Percentiles rank a stretch among this genome's conserved stretches.
phyloP scores from a whole-genome alignment of 2,888 invertebrate genomes.

The Pammene fasciana region DNA sequence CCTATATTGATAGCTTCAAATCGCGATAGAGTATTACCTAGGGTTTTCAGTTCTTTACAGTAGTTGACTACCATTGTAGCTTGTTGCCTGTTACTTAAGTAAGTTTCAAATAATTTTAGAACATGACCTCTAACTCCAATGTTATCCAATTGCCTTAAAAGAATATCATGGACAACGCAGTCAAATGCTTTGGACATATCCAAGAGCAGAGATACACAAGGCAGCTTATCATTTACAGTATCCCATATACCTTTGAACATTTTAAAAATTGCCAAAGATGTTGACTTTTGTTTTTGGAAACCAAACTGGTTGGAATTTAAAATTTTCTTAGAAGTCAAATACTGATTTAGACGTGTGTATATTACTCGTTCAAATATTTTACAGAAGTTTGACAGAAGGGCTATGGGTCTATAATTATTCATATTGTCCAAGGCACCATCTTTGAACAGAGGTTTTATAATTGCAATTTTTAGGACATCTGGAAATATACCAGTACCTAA shows the following conservation, averaged over 20 bases:
- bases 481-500: not conserved
- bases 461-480: not conserved
- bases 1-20: not conserved
- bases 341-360: not conserved
- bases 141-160: constrained; percentile 1
- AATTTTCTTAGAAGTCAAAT: not conserved
- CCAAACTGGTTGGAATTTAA: constrained; percentile 11
- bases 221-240: not conserved
- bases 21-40: not conserved
- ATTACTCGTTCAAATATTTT: not conserved
- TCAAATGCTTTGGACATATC: constrained; percentile 23
- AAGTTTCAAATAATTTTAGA: constrained; percentile 8
- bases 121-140: constrained; percentile 10
- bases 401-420: not conserved
- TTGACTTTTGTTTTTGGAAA: constrained; percentile 23
- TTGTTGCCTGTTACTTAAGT: not conserved
- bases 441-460: not conserved
- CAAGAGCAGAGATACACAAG: constrained; percentile 2
- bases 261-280: constrained; percentile 5
- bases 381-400: not conserved
- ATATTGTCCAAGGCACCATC: not conserved
- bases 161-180: not conserved
- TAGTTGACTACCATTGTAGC: not conserved
- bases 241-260: constrained; percentile 15
- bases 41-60: not conserved